Percentiles rank a stretch among this genome's conserved stretches.
These are phyloP conservation scores for Coptotermes formosanus DNA, from an alignment of 1,140 invertebrate genomes.

Conservation along the genomic window DNA sequence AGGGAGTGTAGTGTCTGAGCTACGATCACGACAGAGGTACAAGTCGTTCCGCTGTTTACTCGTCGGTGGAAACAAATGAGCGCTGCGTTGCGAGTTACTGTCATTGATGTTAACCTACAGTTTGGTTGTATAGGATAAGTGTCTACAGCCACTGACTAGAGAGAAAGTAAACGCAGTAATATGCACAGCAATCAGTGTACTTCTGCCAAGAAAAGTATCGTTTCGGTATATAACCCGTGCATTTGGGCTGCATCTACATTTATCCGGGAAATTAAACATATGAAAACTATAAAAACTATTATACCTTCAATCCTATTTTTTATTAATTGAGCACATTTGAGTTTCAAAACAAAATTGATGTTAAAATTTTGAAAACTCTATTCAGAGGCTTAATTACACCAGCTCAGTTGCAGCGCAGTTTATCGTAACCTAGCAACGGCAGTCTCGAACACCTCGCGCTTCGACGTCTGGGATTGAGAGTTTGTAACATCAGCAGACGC, in stretches of 20 bases:
- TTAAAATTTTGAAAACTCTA: background rate
- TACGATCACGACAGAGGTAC: too few relatives aligned
- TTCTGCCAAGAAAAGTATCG: background rate
- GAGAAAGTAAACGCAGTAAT: too few relatives aligned
- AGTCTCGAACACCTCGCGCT: background rate
- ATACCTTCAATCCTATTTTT: too few relatives aligned
- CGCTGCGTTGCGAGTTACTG: background rate
- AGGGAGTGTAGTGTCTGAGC: too few relatives aligned
- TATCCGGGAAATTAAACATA: background rate
- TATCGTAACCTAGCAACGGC: constrained; percentile 5
- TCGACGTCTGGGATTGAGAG: constrained; percentile 21
- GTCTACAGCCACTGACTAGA: too few relatives aligned
- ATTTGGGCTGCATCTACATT: background rate
- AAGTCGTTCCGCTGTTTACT: background rate
- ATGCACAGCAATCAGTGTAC: background rate
- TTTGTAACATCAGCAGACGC: constrained; percentile 33
- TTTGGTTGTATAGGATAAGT: background rate
- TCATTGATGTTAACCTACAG: background rate
- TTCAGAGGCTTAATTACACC: background rate
- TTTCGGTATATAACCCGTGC: background rate
- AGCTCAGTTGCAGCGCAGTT: background rate
- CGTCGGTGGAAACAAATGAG: background rate
- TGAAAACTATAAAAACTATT: too few relatives aligned
- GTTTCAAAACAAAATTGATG: background rate
- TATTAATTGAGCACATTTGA: background rate